Percentiles rank a stretch among this genome's conserved stretches.
Evolutionary conservation across 2,797 vertebrate species (phyloP).

Genomic region (Coreius guichenoti): DNA sequence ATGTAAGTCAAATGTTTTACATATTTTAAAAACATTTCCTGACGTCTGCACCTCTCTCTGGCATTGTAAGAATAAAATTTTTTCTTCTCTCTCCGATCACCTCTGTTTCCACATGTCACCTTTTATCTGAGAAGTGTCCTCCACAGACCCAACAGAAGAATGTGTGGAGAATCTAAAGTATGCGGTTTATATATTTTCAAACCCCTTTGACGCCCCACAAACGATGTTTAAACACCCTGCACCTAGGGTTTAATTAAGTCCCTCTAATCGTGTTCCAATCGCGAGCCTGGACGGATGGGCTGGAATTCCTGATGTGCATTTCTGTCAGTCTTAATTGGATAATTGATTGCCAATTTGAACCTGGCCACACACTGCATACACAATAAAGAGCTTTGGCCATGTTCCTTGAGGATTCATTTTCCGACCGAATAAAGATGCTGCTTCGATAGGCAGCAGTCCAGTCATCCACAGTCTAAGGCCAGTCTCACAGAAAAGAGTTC

Average conservation of each 20-base stretch:
- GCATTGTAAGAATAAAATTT: background rate
- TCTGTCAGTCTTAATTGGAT: constrained; percentile 89
- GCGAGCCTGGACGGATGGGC: constrained; percentile 82
- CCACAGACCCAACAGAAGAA: constrained; percentile 37
- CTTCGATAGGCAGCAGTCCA: constrained; percentile 80
- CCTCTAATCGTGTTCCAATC: constrained; percentile 86
- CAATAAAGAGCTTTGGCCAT: constrained; percentile 81
- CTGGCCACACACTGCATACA: constrained; percentile 85
- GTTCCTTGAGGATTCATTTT: constrained; percentile 85
- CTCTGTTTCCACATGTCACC: constrained; percentile 50
- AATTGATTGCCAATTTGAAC: constrained; percentile 89
- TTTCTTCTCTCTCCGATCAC: background rate
- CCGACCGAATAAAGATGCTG: constrained; percentile 81
- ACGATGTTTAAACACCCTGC: constrained; percentile 84
- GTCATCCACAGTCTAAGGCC: constrained; percentile 60
- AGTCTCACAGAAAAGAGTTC: constrained; percentile 71
- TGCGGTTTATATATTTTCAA: constrained; percentile 77
- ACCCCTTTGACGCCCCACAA: constrained; percentile 77
- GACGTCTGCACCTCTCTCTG: background rate
- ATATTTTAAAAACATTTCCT: constrained; percentile 9
- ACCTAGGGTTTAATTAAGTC: constrained; percentile 86
- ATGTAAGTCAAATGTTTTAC: background rate
- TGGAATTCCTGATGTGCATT: constrained; percentile 86
- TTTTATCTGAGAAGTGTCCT: constrained; percentile 40
- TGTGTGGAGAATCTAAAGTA: constrained; percentile 67